Percentiles rank a stretch among this genome's conserved stretches.
Conservation (phyloP, 1,140 invertebrate species). For the Ips typographus region DNA sequence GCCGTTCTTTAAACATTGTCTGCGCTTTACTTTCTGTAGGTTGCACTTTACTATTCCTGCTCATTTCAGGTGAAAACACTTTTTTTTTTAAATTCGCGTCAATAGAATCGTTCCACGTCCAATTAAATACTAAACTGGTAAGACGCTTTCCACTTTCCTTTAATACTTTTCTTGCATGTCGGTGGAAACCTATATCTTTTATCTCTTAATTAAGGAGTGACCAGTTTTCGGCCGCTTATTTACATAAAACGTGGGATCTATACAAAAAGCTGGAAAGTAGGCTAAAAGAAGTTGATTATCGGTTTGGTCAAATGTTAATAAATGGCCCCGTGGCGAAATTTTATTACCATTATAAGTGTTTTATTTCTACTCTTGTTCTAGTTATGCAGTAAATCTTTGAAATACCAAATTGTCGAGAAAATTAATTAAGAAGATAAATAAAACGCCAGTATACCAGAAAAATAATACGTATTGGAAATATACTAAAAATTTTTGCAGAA, state of each 20-base stretch:
- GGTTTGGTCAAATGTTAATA: too few relatives aligned
- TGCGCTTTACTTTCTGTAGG: neutral
- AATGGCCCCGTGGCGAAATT: too few relatives aligned
- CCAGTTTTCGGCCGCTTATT: conserved; percentile 5
- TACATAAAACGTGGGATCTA: neutral
- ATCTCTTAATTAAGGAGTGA: conserved; percentile 26
- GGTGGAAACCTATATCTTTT: conserved; percentile 3
- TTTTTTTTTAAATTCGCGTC: neutral
- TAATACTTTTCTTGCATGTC: conserved; percentile 24
- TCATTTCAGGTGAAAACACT: neutral
- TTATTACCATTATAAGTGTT: too few relatives aligned
- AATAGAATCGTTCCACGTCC: neutral
- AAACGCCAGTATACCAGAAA: too few relatives aligned
- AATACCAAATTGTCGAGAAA: too few relatives aligned
- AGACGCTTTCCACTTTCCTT: conserved; percentile 3
- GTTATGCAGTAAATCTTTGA: too few relatives aligned
- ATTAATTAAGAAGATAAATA: too few relatives aligned
- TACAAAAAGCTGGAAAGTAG: neutral
- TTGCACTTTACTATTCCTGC: neutral
- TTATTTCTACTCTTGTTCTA: too few relatives aligned
- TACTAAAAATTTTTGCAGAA: too few relatives aligned
- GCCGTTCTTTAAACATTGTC: conserved; percentile 13
- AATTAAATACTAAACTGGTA: conserved; percentile 2
- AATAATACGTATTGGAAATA: too few relatives aligned
- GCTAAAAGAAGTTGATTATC: neutral